These are phyloP conservation scores for Pyrgilauda ruficollis DNA, from an alignment of 2,113 vertebrate genomes.

Conservation along the genomic window DNA sequence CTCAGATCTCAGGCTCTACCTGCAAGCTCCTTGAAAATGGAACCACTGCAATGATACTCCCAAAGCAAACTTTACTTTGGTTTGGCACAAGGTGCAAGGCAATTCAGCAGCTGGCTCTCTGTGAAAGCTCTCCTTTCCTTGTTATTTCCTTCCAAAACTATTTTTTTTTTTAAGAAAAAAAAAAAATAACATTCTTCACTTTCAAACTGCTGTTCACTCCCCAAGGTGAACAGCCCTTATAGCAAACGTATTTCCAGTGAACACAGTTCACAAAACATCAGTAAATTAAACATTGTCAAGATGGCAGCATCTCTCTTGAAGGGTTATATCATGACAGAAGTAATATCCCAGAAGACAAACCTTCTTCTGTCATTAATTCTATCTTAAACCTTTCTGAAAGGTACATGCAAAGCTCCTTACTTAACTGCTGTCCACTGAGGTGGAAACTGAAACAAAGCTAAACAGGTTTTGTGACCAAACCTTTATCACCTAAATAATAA, in stretches of 20 bases:
- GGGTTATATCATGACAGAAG: neutral
- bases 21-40: slow-evolving; percentile 66
- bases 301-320: neutral
- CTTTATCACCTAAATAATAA: neutral
- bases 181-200: slow-evolving; percentile 1
- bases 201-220: slow-evolving; percentile 14
- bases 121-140: slow-evolving; percentile 57
- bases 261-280: neutral
- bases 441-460: neutral
- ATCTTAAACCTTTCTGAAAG: neutral
- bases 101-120: slow-evolving; percentile 62
- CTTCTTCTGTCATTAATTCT: neutral
- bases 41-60: slow-evolving; percentile 65
- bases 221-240: neutral
- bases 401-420: neutral
- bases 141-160: slow-evolving; percentile 67
- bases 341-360: neutral
- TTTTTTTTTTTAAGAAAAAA: neutral
- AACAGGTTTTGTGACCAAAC: neutral
- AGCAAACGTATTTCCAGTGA: neutral
- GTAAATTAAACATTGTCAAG: neutral
- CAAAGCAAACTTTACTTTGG: slow-evolving; percentile 69
- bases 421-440: neutral
- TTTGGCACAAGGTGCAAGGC: slow-evolving; percentile 65
- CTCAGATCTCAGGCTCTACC: slow-evolving; percentile 19